These are phyloP conservation scores for Anomalospiza imberbis DNA, from an alignment of 2,797 vertebrate species.

Conservation along the genomic window DNA sequence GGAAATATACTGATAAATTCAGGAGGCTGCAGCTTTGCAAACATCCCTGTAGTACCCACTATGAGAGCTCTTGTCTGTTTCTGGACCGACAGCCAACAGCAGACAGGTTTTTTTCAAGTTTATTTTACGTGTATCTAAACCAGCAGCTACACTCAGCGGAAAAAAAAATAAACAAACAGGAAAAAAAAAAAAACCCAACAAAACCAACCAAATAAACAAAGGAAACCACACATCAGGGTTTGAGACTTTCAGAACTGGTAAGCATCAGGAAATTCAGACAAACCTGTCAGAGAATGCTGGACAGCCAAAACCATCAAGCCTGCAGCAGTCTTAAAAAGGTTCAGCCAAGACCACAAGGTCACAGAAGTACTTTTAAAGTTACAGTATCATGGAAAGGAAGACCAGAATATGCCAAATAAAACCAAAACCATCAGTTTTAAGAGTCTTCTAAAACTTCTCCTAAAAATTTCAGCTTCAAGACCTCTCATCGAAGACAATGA, in stretches of 20 bases:
- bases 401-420: not conserved
- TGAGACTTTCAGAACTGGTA: not conserved
- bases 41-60: not conserved
- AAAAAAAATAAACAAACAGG: not conserved
- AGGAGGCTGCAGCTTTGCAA: not conserved
- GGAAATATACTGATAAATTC: not conserved
- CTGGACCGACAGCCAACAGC: not conserved
- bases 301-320: not conserved
- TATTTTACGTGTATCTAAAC: not conserved
- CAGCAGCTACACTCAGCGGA: not conserved
- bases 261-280: not conserved
- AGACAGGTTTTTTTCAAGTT: not conserved
- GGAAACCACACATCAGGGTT: not conserved
- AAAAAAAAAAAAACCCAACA: not conserved
- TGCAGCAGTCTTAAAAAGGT: not conserved
- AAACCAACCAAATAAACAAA: not conserved
- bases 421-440: not conserved
- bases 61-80: not conserved
- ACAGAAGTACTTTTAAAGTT: not conserved
- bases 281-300: not conserved
- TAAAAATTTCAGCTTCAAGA: not conserved
- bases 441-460: not conserved
- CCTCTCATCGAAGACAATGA: rapidly evolving
- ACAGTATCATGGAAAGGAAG: not conserved
- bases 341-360: not conserved